Evolutionary conservation across 2,797 vertebrate species (phyloP), one percentile per base, ranked within the genome.

Genomic region (Nasua narica): DNA sequence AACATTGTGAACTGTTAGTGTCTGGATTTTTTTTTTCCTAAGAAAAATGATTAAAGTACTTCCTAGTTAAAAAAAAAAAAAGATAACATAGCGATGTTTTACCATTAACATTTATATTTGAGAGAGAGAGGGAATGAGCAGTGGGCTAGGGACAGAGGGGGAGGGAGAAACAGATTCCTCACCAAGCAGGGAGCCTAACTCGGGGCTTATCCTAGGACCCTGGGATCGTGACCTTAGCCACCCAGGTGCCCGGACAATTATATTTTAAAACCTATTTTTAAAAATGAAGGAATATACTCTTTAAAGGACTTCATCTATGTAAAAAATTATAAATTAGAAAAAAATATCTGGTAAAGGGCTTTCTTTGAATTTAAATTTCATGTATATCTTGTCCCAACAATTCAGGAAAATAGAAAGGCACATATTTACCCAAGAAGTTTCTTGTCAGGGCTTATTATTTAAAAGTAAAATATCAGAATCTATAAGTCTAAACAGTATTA

Each of bases 31-130:
- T 87, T 96, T 94, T 90, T 69, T 91, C 60, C 60, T 95, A 89
- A 93, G 91, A 96, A 95, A 97, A 97, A 97, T 43, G 0, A 97
- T 97, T 97, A 97, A 98, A 98, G n/a, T 96, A 94, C 78, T 97
- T 96, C 87, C 95, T 97, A 90, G 78, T 77, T 90, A 72, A 96
- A 62, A 62, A 60, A 60, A 15, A 14, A 60, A 29, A 60, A 58
- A 13, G 12, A 25, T 3, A 58, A 58, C 56, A 58, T 67, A 35
- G 8, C 35, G 65, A n/a, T n/a, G 32, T 76, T 69, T 91, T 86
- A 13, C 54, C 37, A 86, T 19, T 67, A 8, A 21, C 65, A 35
- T 35, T 67, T 35, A 67, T 67, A 67, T 35, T 62, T 62, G n/a
- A 35, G 32, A 35, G n/a, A 67, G 32, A 35, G n/a, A 67, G n/a